These are phyloP conservation scores for Hirtodrosophila cameraria DNA, from an alignment of 2,888 invertebrate species.

Conservation along the genomic window DNA sequence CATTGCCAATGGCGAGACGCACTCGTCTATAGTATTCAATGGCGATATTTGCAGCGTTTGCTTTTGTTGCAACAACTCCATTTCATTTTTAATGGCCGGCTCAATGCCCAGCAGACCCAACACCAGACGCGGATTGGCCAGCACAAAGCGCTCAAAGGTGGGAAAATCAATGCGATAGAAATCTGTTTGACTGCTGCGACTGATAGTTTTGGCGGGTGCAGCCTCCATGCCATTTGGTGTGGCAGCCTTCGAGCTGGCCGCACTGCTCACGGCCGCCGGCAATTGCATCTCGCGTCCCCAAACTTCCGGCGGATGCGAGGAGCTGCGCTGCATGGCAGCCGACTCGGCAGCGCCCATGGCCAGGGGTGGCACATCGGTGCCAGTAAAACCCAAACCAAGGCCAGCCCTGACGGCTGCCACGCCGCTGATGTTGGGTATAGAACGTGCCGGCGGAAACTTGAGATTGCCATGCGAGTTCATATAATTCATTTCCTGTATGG, in stretches of 20 bases:
- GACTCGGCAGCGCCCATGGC: conserved; percentile 49
- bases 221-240: conserved; percentile 35
- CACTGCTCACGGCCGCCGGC: conserved; percentile 16
- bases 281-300: conserved; percentile 88
- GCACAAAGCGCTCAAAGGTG: conserved; percentile 85
- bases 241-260: conserved; percentile 51
- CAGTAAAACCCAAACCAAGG: conserved; percentile 71
- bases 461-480: conserved; percentile 81
- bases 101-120: conserved; percentile 90
- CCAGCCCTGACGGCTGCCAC: conserved; percentile 45
- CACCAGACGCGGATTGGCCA: conserved; percentile 90
- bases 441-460: conserved; percentile 90
- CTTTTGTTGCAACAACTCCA: conserved; percentile 81
- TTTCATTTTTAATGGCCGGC: conserved; percentile 85
- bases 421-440: conserved; percentile 91
- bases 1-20: conserved; percentile 73
- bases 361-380: conserved; percentile 32
- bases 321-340: conserved; percentile 88
- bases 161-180: conserved; percentile 82
- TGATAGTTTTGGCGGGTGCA: conserved; percentile 30
- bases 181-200: conserved; percentile 82
- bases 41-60: conserved; percentile 82
- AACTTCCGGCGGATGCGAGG: conserved; percentile 93
- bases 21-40: conserved; percentile 82
- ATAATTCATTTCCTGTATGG: conserved; percentile 90